Percentiles rank a stretch among this genome's conserved stretches.
Conservation (phyloP, 2,797 vertebrate genomes). For the Hippoglossus hippoglossus region DNA sequence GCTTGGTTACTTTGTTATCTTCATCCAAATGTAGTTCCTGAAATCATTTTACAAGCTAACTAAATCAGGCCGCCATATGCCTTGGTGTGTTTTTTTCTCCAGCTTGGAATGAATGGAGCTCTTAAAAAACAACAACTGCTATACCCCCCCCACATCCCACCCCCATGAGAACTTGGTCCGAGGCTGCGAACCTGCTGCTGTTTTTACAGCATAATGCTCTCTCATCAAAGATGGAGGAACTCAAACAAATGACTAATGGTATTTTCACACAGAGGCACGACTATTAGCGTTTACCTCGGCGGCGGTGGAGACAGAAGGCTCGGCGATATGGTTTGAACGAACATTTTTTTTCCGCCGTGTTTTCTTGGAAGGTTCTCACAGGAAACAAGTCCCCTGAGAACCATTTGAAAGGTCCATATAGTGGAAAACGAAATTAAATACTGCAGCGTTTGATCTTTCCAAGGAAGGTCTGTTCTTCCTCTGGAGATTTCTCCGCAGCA, state of each 20-base stretch:
- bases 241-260: slow-evolving; percentile 66
- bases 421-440: slow-evolving; percentile 64
- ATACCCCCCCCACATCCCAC: slow-evolving; percentile 37
- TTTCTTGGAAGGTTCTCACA: slow-evolving; percentile 65
- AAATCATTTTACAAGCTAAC: slow-evolving; percentile 81
- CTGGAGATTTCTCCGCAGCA: slow-evolving; percentile 40
- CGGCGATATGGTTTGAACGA: slow-evolving; percentile 29
- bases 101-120: slow-evolving; percentile 72
- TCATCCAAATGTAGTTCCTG: slow-evolving; percentile 75
- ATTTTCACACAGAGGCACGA: slow-evolving; percentile 49
- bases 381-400: slow-evolving; percentile 58
- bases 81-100: slow-evolving; percentile 62
- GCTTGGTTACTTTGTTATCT: slow-evolving; percentile 79
- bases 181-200: slow-evolving; percentile 57
- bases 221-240: slow-evolving; percentile 56
- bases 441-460: slow-evolving; percentile 55
- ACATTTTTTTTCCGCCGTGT: slow-evolving; percentile 39
- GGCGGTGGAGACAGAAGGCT: slow-evolving; percentile 35
- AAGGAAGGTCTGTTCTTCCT: slow-evolving; percentile 43
- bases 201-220: slow-evolving; percentile 68
- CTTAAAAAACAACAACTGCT: slow-evolving; percentile 71
- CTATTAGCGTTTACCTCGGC: slow-evolving; percentile 52
- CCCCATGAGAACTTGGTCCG: slow-evolving; percentile 58
- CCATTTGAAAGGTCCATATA: slow-evolving; percentile 50
- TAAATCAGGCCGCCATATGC: slow-evolving; percentile 82